These are phyloP conservation scores for Gymnarchus niloticus DNA, from an alignment of 2,113 vertebrate genomes.

Conservation along the genomic window DNA sequence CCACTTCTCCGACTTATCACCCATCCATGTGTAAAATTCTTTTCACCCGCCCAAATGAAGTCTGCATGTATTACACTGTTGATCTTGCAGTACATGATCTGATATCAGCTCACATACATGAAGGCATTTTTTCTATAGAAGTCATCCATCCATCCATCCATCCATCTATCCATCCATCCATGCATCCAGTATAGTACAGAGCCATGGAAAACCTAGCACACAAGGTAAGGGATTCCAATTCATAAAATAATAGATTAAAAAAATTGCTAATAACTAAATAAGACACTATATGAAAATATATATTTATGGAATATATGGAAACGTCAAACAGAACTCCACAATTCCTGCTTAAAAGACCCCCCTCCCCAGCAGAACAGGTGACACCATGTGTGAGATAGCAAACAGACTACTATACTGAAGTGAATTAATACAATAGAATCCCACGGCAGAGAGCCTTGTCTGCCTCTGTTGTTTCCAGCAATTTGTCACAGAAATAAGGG, in stretches of 20 bases:
- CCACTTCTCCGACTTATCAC: not conserved
- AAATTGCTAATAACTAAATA: not conserved
- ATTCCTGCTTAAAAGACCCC: not conserved
- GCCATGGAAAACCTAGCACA: not conserved
- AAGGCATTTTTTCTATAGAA: not conserved
- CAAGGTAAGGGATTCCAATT: not conserved
- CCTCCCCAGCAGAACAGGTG: not conserved
- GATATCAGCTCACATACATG: not conserved
- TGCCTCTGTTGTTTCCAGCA: not conserved
- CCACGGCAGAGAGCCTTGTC: not conserved
- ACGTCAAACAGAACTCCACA: not conserved
- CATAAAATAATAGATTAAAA: not conserved
- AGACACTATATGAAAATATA: not conserved
- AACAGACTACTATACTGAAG: not conserved
- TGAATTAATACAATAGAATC: constrained; percentile 7
- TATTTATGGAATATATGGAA: not conserved
- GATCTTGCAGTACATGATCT: not conserved
- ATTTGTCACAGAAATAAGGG: constrained; percentile 9
- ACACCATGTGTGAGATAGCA: not conserved
- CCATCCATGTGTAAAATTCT: not conserved
- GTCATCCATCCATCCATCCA: not conserved
- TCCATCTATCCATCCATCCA: not conserved
- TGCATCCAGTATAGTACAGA: not conserved
- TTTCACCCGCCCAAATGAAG: not conserved
- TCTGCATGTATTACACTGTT: not conserved